Evolutionary conservation across 2,888 invertebrate genomes (phyloP).

Genomic region (Dryomyza anilis): DNA sequence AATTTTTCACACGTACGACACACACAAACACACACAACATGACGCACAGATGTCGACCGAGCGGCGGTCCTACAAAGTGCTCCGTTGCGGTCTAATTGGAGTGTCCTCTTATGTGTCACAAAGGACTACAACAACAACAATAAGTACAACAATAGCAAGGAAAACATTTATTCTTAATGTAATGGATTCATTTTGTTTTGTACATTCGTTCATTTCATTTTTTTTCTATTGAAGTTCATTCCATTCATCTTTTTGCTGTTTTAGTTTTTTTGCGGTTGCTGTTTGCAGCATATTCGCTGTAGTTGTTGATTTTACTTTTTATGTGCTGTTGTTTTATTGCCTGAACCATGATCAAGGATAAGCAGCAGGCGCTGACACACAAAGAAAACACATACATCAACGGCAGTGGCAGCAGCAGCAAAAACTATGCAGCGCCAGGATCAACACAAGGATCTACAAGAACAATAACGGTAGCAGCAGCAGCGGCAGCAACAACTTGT

Average conservation of each 20-base stretch:
- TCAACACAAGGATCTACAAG: not conserved
- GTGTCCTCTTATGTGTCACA: constrained; percentile 23
- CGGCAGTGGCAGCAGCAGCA: too few relatives aligned
- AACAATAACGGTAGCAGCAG: constrained; percentile 2
- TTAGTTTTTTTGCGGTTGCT: not conserved
- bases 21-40: not conserved
- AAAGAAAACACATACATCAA: not conserved
- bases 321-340: constrained; percentile 2
- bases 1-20: constrained; percentile 10
- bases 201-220: not conserved
- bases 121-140: constrained; percentile 15
- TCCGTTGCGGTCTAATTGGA: constrained; percentile 24
- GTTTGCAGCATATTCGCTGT: not conserved
- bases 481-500: constrained; percentile 5
- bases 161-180: constrained; percentile 21
- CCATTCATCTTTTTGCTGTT: not conserved
- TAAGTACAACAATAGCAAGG: constrained; percentile 8
- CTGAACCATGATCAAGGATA: constrained; percentile 23
- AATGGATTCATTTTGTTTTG: constrained; percentile 17
- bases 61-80: not conserved
- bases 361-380: constrained; percentile 4
- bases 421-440: not conserved
- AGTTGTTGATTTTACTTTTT: not conserved
- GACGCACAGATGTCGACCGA: too few relatives aligned
- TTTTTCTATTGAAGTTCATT: not conserved